These are phyloP conservation scores for Microctonus hyperodae DNA, from an alignment of 2,888 invertebrate species.

Conservation along the genomic window DNA sequence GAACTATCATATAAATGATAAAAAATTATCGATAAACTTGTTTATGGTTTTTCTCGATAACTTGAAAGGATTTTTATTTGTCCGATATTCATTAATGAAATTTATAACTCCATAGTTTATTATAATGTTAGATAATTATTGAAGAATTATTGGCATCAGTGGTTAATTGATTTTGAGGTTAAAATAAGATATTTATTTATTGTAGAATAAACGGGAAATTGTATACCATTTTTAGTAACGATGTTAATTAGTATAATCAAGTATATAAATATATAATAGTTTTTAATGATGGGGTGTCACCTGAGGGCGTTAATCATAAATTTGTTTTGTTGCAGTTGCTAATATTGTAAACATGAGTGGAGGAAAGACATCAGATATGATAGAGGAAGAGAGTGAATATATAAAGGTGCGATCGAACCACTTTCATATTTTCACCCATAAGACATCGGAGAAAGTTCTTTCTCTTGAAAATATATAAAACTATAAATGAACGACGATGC, in stretches of 20 bases:
- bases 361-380: conserved; percentile 28
- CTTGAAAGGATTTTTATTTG: too few species aligned
- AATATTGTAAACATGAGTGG: conserved; percentile 8
- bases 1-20: not conserved
- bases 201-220: conserved; percentile 17
- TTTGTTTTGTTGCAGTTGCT: not conserved
- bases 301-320: conserved; percentile 24
- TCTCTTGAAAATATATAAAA: conserved; percentile 55
- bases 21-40: not conserved
- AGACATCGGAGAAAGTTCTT: conserved; percentile 59
- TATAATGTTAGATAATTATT: too few species aligned
- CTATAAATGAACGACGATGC: conserved; percentile 45
- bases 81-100: too few species aligned
- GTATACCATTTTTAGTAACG: not conserved
- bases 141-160: too few species aligned
- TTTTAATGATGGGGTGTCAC: not conserved
- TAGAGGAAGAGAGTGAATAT: conserved; percentile 49
- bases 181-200: too few species aligned
- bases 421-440: conserved; percentile 63
- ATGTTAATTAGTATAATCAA: not conserved
- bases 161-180: too few species aligned
- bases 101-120: too few species aligned
- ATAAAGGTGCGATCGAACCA: conserved; percentile 54
- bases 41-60: not conserved
- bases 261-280: not conserved